Evolutionary conservation across 2,888 invertebrate genomes (phyloP), one percentile per base, ranked within the genome.

Genomic region (Mellilla xanthometata): DNA sequence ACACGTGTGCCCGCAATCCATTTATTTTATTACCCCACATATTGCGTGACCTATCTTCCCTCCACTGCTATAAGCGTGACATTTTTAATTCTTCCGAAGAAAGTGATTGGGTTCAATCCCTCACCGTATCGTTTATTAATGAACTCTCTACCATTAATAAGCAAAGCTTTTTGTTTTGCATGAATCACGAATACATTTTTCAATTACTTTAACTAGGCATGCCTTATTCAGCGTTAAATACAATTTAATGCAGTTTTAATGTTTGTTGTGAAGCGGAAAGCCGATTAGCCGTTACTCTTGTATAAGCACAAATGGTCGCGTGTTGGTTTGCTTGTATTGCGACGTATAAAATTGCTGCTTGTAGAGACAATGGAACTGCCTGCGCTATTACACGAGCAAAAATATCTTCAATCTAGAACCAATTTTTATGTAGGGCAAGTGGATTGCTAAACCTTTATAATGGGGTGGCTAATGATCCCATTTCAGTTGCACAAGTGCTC

Each of bases 221-320:
- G 69, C 67, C 76, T 68, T 73, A 72, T 74, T 60, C 60, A 67
- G 62, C 66, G 75, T 72, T 80, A 79, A 85, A 84, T 80, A 76
- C 70, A 79, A 75, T 81, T 79, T 83, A 82, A 86, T 85, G 82
- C 76, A 75, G 65, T 81, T 85, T 85, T 84, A 84, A 85, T 86
- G 81, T 76, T 75, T 67, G 73, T 70, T 73, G 69, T 69, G 72
- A 72, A 79, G 66, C 71, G 70, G 72, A 65, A 66, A 75, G 72
- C 65, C 72, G 74, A 78, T 83, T 81, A 76, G 70, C 68, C 56
- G 52, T 56, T 57, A 57, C 52, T 52, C 54, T 58, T 58, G 64
- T 56, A 62, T 58, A 64, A 67, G 64, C 60, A 64, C 64, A 69
- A 72, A 68, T 63, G 64, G 62, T 74, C 62, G 68, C 72, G 73